These are phyloP conservation scores for Drosophila kanapiae DNA, from an alignment of 1,140 invertebrate genomes.

Conservation along the genomic window DNA sequence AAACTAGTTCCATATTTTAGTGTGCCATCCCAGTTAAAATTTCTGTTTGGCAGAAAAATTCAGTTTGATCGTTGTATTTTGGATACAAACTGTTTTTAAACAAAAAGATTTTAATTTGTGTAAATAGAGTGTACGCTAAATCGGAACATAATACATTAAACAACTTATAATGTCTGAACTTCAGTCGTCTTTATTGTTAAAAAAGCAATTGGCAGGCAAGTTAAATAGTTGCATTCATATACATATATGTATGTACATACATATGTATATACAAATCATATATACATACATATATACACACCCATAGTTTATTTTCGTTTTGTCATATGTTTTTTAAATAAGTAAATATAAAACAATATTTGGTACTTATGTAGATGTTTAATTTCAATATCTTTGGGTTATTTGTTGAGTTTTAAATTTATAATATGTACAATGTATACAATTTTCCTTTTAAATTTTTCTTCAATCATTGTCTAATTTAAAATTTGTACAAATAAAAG, in stretches of 20 bases:
- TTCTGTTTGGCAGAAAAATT: constrained; percentile 46
- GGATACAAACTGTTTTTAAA: constrained; percentile 11
- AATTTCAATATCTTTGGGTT: too few species aligned
- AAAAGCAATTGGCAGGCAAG: constrained; percentile 97
- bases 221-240: constrained; percentile 20
- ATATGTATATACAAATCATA: not conserved
- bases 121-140: constrained; percentile 33
- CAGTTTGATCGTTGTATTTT: constrained; percentile 42
- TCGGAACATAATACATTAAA: constrained; percentile 27
- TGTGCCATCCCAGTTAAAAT: constrained; percentile 11
- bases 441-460: too few species aligned
- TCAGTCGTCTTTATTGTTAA: constrained; percentile 96
- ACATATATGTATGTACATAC: constrained; percentile 4
- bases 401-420: too few species aligned
- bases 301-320: not conserved
- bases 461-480: too few species aligned
- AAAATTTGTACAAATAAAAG: too few species aligned
- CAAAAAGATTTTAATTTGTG: constrained; percentile 51
- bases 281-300: not conserved
- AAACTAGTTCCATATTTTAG: constrained; percentile 13
- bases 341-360: too few species aligned
- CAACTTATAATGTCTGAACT: constrained; percentile 92
- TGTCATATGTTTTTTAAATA: not conserved
- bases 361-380: too few species aligned
- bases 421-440: too few species aligned